Percentiles rank a stretch among this genome's conserved stretches.
Conservation (phyloP, 2,888 invertebrate species). For the Heliconius aoede region DNA sequence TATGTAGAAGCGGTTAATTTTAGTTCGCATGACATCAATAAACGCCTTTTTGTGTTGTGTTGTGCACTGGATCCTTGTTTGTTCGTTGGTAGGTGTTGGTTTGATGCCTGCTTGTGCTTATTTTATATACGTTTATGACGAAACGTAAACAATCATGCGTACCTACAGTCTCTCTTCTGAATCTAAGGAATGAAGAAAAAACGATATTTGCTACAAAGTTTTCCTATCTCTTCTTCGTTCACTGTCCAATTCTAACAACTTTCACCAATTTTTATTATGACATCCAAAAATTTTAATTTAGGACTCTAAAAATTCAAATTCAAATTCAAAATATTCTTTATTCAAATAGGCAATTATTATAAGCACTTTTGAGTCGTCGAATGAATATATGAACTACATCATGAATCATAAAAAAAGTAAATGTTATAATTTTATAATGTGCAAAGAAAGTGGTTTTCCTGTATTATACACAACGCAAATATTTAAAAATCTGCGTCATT, state of each 20-base stretch:
- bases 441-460: slow-evolving; percentile 17
- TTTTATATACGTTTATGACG: not conserved
- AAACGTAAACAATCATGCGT: too few species aligned
- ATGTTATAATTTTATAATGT: not conserved
- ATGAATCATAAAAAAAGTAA: slow-evolving; percentile 14
- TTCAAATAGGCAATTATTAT: too few species aligned
- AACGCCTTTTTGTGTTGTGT: not conserved
- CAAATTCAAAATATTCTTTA: too few species aligned
- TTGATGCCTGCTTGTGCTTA: not conserved
- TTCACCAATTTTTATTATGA: not conserved
- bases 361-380: too few species aligned
- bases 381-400: too few species aligned
- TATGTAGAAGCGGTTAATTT: slow-evolving; percentile 43
- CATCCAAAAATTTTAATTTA: not conserved
- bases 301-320: too few species aligned
- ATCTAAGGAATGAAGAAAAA: too few species aligned
- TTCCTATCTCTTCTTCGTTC: too few species aligned
- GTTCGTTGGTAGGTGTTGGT: not conserved
- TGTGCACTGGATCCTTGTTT: not conserved
- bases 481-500: not conserved
- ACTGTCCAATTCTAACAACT: not conserved
- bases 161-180: too few species aligned
- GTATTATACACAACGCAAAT: not conserved
- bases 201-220: too few species aligned
- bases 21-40: slow-evolving; percentile 41